These are phyloP conservation scores for human (Homo sapiens) DNA, from an alignment of 2,113 vertebrate genomes.

Conservation along the genomic window GRCh38 chr1:217273001-217273500, in stretches of 20 bases:
- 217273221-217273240: not conserved
- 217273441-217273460: not conserved
- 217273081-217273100: slow-evolving; percentile 36
- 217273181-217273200: not conserved
- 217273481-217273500: not conserved
- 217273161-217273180: not conserved
- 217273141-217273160: not conserved
- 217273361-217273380: slow-evolving; percentile 2
- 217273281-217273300: not conserved
- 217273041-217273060: slow-evolving; percentile 58
- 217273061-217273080: slow-evolving; percentile 47
- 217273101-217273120: not conserved
- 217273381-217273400: not conserved
- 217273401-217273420: not conserved
- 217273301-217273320: not conserved
- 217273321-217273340: not conserved
- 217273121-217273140: not conserved
- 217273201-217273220: not conserved
- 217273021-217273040: slow-evolving; percentile 58
- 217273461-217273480: not conserved
- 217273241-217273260: not conserved
- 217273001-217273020: slow-evolving; percentile 60
- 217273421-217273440: not conserved
- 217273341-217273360: not conserved
- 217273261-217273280: not conserved